Conservation (phyloP, 2,888 invertebrate genomes). For the Punctoribates punctum region DNA sequence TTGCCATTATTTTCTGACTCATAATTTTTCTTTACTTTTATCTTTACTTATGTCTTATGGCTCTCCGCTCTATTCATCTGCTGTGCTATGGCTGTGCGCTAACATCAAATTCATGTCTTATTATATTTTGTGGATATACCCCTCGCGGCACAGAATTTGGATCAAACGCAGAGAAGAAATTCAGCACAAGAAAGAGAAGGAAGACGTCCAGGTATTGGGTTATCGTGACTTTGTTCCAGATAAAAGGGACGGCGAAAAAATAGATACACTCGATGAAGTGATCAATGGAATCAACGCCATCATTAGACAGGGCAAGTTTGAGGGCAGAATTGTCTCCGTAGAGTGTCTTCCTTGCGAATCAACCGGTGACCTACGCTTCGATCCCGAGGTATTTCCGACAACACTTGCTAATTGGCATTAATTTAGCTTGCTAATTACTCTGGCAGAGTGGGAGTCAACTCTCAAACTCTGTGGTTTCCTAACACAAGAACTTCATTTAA, state of each 20-base stretch:
- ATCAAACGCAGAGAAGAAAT: constrained; percentile 30
- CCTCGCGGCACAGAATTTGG: constrained; percentile 36
- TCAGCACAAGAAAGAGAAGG: constrained; percentile 19
- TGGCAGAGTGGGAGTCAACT: no score
- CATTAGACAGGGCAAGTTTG: constrained; percentile 31
- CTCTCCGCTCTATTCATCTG: no score
- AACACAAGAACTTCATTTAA: no score
- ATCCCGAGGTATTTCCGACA: constrained; percentile 9
- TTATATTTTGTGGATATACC: background rate
- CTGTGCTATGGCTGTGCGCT: background rate
- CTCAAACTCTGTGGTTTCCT: no score
- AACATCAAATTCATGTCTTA: background rate
- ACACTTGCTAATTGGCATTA: no score
- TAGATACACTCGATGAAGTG: constrained; percentile 37
- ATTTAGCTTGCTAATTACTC: no score
- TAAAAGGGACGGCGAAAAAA: constrained; percentile 16
- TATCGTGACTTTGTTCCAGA: constrained; percentile 36
- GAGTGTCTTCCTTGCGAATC: constrained; percentile 40
- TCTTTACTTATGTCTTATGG: background rate
- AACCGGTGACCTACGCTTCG: constrained; percentile 7
- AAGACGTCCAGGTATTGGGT: constrained; percentile 33
- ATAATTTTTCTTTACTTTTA: background rate
- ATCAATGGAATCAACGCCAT: constrained; percentile 26
- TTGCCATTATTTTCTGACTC: constrained; percentile 4
- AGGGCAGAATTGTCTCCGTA: constrained; percentile 37